phyloP scores from a whole-genome alignment of 2,113 vertebrate genomes.

The Bolborhynchus lineola region DNA sequence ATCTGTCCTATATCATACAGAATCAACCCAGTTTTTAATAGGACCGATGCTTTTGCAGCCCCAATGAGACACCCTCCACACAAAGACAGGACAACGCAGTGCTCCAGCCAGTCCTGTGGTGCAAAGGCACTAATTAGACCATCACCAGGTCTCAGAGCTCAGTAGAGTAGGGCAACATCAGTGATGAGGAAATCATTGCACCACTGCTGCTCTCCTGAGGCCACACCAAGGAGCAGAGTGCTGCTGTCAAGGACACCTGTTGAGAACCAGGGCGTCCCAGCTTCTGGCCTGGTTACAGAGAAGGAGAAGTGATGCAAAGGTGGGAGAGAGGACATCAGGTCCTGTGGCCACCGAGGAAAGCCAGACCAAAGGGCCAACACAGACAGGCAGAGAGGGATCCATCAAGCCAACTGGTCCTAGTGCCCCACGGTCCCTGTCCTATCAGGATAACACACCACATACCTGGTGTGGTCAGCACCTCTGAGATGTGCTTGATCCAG shows the following conservation, averaged over 20 bases:
- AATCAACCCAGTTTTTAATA: slow-evolving; percentile 3
- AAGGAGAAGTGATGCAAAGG: background rate
- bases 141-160: background rate
- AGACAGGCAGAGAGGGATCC: background rate
- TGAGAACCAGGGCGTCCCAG: background rate
- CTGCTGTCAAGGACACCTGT: background rate
- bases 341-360: background rate
- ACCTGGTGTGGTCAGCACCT: background rate
- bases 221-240: background rate
- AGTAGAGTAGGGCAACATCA: background rate
- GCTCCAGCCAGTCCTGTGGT: background rate
- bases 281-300: background rate
- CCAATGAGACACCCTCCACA: background rate
- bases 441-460: no score
- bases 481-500: background rate
- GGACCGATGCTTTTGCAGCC: background rate
- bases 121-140: background rate
- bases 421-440: background rate
- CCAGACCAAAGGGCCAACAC: background rate
- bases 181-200: background rate
- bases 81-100: background rate
- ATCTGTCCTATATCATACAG: background rate
- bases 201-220: background rate
- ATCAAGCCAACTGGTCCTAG: background rate
- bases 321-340: background rate